phyloP scores from a whole-genome alignment of 2,888 invertebrate species.

The Cryptus armator region DNA sequence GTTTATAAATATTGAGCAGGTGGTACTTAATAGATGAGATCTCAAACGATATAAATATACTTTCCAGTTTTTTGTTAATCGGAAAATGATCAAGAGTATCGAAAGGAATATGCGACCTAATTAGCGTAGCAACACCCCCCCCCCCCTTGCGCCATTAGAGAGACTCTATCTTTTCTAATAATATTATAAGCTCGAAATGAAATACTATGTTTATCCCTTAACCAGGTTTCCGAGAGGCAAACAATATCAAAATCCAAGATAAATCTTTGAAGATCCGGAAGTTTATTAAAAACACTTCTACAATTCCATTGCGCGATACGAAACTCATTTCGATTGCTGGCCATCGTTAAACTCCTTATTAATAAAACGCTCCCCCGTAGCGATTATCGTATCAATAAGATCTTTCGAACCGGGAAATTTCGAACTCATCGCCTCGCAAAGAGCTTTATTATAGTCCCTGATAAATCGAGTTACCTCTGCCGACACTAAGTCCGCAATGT shows the following conservation, averaged over 20 bases:
- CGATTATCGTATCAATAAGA: neutral
- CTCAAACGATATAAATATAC: slow-evolving; percentile 5
- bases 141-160: neutral
- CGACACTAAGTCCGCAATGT: neutral
- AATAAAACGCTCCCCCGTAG: slow-evolving; percentile 25
- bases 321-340: neutral
- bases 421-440: neutral
- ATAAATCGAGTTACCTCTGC: neutral
- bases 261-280: slow-evolving; percentile 1
- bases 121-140: neutral
- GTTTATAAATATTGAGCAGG: neutral
- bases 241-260: neutral
- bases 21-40: slow-evolving; percentile 8
- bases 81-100: neutral
- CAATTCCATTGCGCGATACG: neutral
- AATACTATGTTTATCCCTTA: neutral
- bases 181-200: neutral
- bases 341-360: neutral
- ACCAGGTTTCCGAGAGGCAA: slow-evolving; percentile 7
- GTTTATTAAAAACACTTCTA: neutral
- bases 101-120: neutral
- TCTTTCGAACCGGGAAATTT: neutral
- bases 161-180: neutral
- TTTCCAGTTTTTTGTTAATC: slow-evolving; percentile 6
- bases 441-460: neutral